Evolutionary conservation across 2,113 vertebrate species (phyloP).

Genomic region (Antechinus stuartii): DNA sequence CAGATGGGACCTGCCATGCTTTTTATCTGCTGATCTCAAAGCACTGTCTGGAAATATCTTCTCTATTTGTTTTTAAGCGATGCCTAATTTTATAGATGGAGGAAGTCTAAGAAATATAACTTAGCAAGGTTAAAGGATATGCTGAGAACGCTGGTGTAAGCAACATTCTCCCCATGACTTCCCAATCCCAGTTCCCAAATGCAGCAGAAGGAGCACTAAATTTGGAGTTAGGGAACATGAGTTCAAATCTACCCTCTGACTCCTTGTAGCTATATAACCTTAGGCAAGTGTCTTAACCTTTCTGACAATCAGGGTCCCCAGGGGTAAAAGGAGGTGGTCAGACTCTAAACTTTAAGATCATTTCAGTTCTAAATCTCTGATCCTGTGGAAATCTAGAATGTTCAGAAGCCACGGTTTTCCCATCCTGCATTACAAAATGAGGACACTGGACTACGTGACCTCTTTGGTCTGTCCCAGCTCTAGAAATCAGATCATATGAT

Average conservation of each 20-base stretch:
- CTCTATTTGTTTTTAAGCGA: not conserved
- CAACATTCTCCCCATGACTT: constrained; percentile 16
- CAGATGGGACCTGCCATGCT: not conserved
- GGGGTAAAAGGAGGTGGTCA: not conserved
- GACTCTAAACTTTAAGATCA: not conserved
- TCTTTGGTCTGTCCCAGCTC: not conserved
- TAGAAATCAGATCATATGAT: not conserved
- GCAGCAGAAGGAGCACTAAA: not conserved
- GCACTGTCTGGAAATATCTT: not conserved
- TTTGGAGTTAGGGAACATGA: not conserved
- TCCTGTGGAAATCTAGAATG: not conserved
- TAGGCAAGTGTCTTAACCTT: not conserved
- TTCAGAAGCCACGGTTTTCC: not conserved
- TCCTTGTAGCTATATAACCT: not conserved
- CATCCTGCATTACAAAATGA: not conserved
- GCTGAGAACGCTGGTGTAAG: constrained; percentile 44
- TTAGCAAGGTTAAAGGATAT: constrained; percentile 45
- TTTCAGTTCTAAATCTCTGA: not conserved
- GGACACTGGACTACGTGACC: not conserved
- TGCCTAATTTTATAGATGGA: constrained; percentile 47
- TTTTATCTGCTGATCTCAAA: not conserved
- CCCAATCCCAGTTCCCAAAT: not conserved
- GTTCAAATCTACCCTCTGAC: not conserved
- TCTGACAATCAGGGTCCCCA: not conserved
- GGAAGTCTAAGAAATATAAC: constrained; percentile 37